Evolutionary conservation across 2,888 invertebrate genomes (phyloP), one percentile per base, ranked within the genome.

Genomic region (Lagria hirta): DNA sequence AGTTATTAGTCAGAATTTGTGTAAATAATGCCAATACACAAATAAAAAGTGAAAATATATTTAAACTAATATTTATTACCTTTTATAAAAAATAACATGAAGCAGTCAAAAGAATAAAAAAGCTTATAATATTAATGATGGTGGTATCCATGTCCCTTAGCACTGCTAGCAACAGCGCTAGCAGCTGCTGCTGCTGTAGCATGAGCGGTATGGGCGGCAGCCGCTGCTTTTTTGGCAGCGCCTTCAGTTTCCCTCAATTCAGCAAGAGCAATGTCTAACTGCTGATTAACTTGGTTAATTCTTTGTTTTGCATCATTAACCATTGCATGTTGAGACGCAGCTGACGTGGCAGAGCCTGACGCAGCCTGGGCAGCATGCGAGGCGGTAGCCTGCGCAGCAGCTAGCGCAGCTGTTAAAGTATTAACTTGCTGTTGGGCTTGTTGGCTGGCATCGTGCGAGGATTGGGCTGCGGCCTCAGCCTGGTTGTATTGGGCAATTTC

Each of bases 241-340:
- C 77, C 66, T 59, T 83, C 81, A 0, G 85, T 85, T 2, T 83
- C 83, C 50, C 82, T 82, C 60, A 83, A 83, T 64, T 85, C 85
- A 43, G 82, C 69, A 12, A 82, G 76, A 28, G 83, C 82, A 1
- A 79, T 76, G 43, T 77, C 76, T 7, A 85, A 73, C 55, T 84
- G 82, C 7, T 82, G 80, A 38, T 79, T 78, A 11, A 82, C 71
- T 2, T 82, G 74, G 48, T 79, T 76, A n/a, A 82, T 71, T 11
- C 83, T 68, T 49, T 81, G 80, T 37, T 83, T 76, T 0, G 86
- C 83, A 6, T 82, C 81, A 3, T 83, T 81, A 2, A 84, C 80
- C 85, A 84, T 84, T 22, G 81, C 79, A 4, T 83, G 84, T 58
- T 86, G 86, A 0, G 84, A 82, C 0, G 84, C 84, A 1, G 83